phyloP scores from a whole-genome alignment of 2,797 vertebrate genomes.

The Pseudomugil gertrudae region DNA sequence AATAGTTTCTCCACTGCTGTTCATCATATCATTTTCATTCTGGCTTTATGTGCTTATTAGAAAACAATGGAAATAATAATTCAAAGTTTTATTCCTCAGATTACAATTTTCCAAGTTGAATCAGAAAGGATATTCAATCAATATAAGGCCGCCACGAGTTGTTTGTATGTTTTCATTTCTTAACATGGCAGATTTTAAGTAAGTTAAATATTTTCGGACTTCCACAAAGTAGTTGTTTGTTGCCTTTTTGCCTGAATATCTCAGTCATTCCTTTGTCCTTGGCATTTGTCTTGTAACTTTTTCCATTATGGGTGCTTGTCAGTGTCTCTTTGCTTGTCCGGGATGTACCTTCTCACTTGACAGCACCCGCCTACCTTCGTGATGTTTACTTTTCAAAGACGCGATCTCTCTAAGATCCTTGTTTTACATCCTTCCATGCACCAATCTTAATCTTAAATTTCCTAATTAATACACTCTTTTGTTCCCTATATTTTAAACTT shows the following conservation, averaged over 20 bases:
- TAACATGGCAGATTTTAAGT: too few relatives aligned
- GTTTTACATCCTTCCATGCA: background rate
- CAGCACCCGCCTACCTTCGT: background rate
- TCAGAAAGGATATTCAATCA: too few relatives aligned
- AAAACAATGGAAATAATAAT: background rate
- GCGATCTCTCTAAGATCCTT: background rate
- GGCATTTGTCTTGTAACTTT: background rate
- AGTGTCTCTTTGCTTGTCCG: background rate
- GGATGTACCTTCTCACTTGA: too few relatives aligned
- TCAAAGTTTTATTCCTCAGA: too few relatives aligned
- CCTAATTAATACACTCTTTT: background rate
- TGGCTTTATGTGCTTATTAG: background rate
- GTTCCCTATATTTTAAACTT: background rate
- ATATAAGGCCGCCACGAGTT: too few relatives aligned
- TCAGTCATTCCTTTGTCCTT: background rate
- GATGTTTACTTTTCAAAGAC: background rate
- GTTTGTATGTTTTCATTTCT: too few relatives aligned
- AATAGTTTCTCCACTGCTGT: background rate
- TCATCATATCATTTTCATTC: background rate
- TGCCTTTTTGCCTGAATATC: too few relatives aligned
- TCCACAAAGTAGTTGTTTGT: too few relatives aligned
- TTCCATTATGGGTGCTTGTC: background rate
- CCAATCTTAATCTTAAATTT: background rate
- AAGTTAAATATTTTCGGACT: too few relatives aligned
- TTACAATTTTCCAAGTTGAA: too few relatives aligned